Percentiles rank a stretch among this genome's conserved stretches.
Evolutionary conservation across 2,888 invertebrate species (phyloP).

Genomic region (Vandiemenella viatica): DNA sequence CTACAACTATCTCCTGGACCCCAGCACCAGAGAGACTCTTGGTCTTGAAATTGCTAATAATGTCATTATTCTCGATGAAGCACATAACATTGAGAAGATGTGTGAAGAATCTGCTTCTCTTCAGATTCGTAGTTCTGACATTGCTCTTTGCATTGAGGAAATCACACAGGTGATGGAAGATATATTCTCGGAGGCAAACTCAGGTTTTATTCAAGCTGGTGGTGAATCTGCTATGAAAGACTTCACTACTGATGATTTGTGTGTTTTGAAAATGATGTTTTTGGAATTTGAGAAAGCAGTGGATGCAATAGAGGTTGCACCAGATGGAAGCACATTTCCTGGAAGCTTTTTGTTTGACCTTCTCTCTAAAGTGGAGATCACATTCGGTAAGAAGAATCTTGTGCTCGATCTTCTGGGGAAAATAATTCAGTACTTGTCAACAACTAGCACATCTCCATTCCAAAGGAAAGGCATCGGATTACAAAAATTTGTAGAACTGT

Average conservation of each 20-base stretch:
- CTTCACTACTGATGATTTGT: conserved; percentile 67
- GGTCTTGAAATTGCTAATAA: conserved; percentile 54
- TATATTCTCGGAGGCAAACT: conserved; percentile 19
- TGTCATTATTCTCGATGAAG: conserved; percentile 91
- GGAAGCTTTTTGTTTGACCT: conserved; percentile 64
- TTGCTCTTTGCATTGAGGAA: conserved; percentile 84
- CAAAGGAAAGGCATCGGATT: conserved; percentile 64
- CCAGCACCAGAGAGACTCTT: conserved; percentile 68
- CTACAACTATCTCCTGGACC: conserved; percentile 92
- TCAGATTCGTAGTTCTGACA: conserved; percentile 64
- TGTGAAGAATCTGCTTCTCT: conserved; percentile 68
- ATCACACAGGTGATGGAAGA: conserved; percentile 43
- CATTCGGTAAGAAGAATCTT: conserved; percentile 43
- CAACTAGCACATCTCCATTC: conserved; percentile 48
- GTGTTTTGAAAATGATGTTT: conserved; percentile 62
- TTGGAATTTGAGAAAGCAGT: conserved; percentile 56
- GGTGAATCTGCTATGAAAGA: conserved; percentile 33
- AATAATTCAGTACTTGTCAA: conserved; percentile 57
- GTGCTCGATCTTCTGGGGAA: conserved; percentile 57
- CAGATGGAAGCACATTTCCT: conserved; percentile 53
- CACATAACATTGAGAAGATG: conserved; percentile 90
- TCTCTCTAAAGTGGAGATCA: conserved; percentile 48
- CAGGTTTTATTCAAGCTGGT: conserved; percentile 13
- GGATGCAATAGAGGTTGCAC: conserved; percentile 45
- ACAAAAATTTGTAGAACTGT: conserved; percentile 59